These are phyloP conservation scores for Drosophila navojoa DNA, from an alignment of 1,140 invertebrate genomes.

Conservation along the genomic window DNA sequence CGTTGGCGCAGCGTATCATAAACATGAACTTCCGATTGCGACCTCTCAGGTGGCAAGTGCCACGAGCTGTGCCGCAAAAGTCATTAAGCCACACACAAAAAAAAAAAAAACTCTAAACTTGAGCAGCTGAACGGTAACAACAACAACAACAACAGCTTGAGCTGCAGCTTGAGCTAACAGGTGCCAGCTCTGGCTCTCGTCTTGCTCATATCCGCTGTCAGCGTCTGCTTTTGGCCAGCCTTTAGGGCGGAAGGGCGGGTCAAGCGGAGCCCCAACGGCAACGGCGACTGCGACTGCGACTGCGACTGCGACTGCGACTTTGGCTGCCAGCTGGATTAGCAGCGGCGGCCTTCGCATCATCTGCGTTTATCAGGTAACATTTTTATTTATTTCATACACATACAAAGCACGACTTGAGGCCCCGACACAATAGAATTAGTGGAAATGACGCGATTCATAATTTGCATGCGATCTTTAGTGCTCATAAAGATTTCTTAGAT, in stretches of 20 bases:
- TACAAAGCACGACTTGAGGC: background rate
- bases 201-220: constrained; percentile 62
- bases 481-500: constrained; percentile 9
- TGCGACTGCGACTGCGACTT: background rate
- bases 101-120: constrained; percentile 35
- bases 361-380: constrained; percentile 15
- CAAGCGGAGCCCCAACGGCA: constrained; percentile 36
- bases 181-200: constrained; percentile 45
- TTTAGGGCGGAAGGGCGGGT: constrained; percentile 29
- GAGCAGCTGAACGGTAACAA: constrained; percentile 49
- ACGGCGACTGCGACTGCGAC: background rate
- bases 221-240: constrained; percentile 37
- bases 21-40: constrained; percentile 74
- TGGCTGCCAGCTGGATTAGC: constrained; percentile 17
- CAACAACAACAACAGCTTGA: constrained; percentile 53
- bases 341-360: constrained; percentile 39
- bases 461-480: constrained; percentile 32
- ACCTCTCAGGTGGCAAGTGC: constrained; percentile 63
- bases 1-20: constrained; percentile 58
- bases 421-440: constrained; percentile 42
- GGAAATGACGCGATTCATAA: constrained; percentile 23
- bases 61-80: constrained; percentile 48
- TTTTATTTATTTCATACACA: constrained; percentile 2
- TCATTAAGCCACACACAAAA: constrained; percentile 29
- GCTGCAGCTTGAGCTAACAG: constrained; percentile 47